Evolutionary conservation across 1,140 invertebrate species (phyloP), one percentile per base, ranked within the genome.

Genomic region (Aphaenogaster rudis): DNA sequence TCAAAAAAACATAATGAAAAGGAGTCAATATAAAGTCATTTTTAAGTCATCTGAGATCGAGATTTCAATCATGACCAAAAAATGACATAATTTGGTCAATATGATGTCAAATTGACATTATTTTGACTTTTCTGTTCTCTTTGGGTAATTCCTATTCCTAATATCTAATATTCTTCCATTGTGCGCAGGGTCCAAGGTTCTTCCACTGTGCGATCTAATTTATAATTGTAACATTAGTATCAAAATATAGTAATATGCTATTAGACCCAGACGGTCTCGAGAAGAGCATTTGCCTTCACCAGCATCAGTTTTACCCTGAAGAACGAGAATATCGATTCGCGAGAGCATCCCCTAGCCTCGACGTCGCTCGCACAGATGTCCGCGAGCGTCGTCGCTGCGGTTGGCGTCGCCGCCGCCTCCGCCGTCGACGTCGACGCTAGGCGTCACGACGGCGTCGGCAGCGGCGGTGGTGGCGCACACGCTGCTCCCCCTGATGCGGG

Each of bases 401-500:
- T 57, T 88, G 69, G 71, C 52, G 21, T 57, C 42, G 77, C 7
- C 48, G 59, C 17, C 66, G 78, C 66, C 74, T n/a, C 13, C 61
- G 33, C 21, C 74, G 78, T 69, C 76, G 42, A 86, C 86, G 92
- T 90, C 92, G 90, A 88, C 88, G 72, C 88, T 54, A 89, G 90
- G 66, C 77, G 77, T 79, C 77, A 74, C 84, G 78, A 64, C 82
- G n/a, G 69, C 76, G 69, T 66, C 50, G 81, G 52, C 82, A 17
- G 66, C 87, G 71, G 84, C 28, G 86, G 74, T 45, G 87, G 74
- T 81, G 89, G 78, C 63, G 64, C 81, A 86, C 86, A 86, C 82
- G 61, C 52, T 89, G 93, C 92, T 92, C 93, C 92, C 91, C 91
- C 91, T 92, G 92, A 94, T 93, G 94, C 92, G 88, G 92, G 93